Conservation (phyloP, 2,113 vertebrate species). For the Anas platyrhynchos region DNA sequence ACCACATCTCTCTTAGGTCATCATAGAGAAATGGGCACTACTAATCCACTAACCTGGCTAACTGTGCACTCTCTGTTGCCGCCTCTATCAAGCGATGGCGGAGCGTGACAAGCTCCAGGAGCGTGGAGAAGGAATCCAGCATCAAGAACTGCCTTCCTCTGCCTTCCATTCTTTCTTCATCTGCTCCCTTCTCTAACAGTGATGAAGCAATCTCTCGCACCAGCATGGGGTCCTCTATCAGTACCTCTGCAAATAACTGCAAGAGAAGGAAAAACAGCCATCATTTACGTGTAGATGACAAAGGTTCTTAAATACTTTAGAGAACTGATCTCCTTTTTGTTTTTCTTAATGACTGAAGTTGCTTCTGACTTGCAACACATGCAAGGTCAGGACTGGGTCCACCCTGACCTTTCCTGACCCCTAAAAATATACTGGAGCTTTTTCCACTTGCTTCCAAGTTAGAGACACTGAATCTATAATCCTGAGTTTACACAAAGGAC, state of each 20-base stretch:
- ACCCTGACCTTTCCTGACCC: not conserved
- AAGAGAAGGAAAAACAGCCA: not conserved
- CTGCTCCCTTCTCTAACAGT: not conserved
- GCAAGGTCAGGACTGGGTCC: not conserved
- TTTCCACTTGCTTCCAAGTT: not conserved
- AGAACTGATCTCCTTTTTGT: not conserved
- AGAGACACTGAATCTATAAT: not conserved
- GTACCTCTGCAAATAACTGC: conserved; percentile 78
- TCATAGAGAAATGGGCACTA: not conserved
- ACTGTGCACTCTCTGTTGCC: conserved; percentile 55
- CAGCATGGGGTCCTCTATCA: conserved; percentile 54
- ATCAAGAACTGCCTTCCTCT: conserved; percentile 56
- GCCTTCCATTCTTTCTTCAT: conserved; percentile 25
- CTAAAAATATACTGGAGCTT: not conserved
- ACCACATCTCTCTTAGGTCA: not conserved
- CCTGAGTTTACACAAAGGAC: not conserved
- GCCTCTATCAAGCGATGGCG: conserved; percentile 70
- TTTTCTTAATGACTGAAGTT: not conserved
- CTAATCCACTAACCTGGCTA: conserved; percentile 64
- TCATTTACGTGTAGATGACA: not conserved
- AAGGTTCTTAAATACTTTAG: not conserved
- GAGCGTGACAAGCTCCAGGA: conserved; percentile 78
- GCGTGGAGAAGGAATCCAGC: conserved; percentile 72
- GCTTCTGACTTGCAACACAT: not conserved
- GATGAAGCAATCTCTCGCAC: conserved; percentile 49